Base-by-base conservation (phyloP, 2,888 invertebrate genomes). In the Colletes collaris region DNA sequence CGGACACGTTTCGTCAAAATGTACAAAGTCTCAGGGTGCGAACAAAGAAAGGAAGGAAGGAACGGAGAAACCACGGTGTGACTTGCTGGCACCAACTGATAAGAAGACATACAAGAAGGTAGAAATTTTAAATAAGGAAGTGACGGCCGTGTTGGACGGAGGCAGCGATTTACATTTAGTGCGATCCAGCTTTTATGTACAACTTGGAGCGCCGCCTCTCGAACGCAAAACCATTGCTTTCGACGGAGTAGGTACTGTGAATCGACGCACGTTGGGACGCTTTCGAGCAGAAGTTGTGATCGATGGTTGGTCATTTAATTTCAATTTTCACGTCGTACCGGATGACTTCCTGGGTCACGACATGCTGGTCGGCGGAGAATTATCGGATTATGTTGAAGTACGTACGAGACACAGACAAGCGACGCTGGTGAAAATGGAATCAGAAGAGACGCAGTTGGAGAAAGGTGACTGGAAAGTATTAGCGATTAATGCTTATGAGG, bases 1-100 rank as follows among this genome's bases (percentile, higher is more conserved):
- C 44, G 83, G 84, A 10, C 83, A 86, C 49, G 79, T 83, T 13
- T 67, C 86, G 0, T 2, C 67, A 7, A 76, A 69, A 11, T 86
- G 81, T 40, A 11, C 60, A 16, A 62, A 44, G n/a, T 44, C 16
- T 44, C n/a, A 3, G 4, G 46, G 46, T 13, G 60, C 16, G 40
- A 40, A 62, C 13, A 44, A 44, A 40, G 16, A 16, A 13, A 62
- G 0, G 68, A 46, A 46, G 67, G 70, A 16, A 56, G 67, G 37
- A 67, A 69, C 19, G 40, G 44, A 1, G 53, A 62, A 27, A 8
- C 49, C 49, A 49, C 49, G 49, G 13, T 49, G 49, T 49, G 49
- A 49, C 13, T 49, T 49, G 49, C 49, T 49, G 6, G 49, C 49
- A 49, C 7, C 49, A 7, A 49, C 49, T 49, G 49, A 49, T 49